These are phyloP conservation scores for Stomatorhinus ivindoensis DNA, from an alignment of 2,113 vertebrate species.

Conservation along the genomic window DNA sequence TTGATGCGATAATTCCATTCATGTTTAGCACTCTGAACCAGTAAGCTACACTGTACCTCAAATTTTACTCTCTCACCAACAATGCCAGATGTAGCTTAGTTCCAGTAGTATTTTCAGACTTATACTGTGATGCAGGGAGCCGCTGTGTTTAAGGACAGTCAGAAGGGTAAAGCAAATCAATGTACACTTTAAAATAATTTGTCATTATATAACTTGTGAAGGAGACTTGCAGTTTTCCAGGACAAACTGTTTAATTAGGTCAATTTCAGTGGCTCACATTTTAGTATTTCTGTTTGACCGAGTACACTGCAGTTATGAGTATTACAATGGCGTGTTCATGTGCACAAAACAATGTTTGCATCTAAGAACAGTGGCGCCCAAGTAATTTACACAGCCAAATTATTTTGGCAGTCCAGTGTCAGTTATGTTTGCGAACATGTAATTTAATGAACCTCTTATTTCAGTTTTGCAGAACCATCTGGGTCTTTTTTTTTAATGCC, in stretches of 20 bases:
- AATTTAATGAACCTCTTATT: background rate
- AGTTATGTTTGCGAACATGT: background rate
- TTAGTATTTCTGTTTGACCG: background rate
- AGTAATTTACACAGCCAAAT: background rate
- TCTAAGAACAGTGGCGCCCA: background rate
- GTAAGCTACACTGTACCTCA: background rate
- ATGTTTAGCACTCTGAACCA: background rate
- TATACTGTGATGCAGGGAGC: background rate
- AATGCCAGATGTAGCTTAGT: background rate
- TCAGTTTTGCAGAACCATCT: background rate
- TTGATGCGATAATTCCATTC: background rate
- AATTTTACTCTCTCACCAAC: background rate
- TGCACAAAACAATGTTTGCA: background rate
- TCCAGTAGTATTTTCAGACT: background rate
- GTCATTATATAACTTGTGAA: background rate
- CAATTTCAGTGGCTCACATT: background rate
- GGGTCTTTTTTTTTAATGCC: background rate
- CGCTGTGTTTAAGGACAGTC: background rate
- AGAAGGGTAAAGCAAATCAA: background rate
- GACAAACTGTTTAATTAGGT: background rate
- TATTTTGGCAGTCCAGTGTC: background rate
- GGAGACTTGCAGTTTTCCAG: too few relatives aligned
- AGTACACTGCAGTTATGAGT: background rate
- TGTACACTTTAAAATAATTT: background rate
- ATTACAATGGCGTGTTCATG: background rate